These are phyloP conservation scores for Ceraclea dissimilis DNA, from an alignment of 2,888 invertebrate genomes.

Conservation along the genomic window DNA sequence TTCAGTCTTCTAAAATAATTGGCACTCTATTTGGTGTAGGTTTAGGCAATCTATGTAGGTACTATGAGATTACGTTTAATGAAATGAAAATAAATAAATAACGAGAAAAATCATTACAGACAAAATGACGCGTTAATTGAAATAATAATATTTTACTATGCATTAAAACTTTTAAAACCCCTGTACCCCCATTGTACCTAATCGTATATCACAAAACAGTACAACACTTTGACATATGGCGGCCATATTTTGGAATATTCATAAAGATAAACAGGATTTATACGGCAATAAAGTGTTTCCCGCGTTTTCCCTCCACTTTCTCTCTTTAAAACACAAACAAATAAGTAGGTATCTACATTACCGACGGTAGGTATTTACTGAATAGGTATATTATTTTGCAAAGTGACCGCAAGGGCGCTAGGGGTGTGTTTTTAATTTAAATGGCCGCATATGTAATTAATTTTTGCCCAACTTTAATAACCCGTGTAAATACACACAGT, in stretches of 20 bases:
- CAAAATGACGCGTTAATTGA: too few species aligned
- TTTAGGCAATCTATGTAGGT: too few species aligned
- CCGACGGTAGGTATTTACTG: background rate
- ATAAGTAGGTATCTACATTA: background rate
- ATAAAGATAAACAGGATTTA: conserved; percentile 40
- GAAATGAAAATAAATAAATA: too few species aligned
- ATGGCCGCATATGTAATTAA: conserved; percentile 3
- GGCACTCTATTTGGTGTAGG: too few species aligned
- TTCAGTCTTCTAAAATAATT: too few species aligned
- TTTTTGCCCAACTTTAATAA: background rate
- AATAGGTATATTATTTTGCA: background rate
- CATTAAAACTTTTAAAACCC: too few species aligned
- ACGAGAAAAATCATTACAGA: too few species aligned
- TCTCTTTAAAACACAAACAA: background rate
- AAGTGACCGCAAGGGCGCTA: conserved; percentile 9
- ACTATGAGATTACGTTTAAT: too few species aligned
- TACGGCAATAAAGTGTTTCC: conserved; percentile 35
- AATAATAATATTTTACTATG: too few species aligned
- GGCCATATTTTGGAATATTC: conserved; percentile 35
- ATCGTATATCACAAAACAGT: background rate
- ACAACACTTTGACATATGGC: conserved; percentile 23
- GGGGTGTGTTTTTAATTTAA: conserved; percentile 5
- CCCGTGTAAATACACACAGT: background rate
- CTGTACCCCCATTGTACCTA: too few species aligned
- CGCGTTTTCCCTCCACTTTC: conserved; percentile 1